Base-by-base conservation (phyloP, 1,140 invertebrate genomes). In the Caenorhabditis brenneri region DNA sequence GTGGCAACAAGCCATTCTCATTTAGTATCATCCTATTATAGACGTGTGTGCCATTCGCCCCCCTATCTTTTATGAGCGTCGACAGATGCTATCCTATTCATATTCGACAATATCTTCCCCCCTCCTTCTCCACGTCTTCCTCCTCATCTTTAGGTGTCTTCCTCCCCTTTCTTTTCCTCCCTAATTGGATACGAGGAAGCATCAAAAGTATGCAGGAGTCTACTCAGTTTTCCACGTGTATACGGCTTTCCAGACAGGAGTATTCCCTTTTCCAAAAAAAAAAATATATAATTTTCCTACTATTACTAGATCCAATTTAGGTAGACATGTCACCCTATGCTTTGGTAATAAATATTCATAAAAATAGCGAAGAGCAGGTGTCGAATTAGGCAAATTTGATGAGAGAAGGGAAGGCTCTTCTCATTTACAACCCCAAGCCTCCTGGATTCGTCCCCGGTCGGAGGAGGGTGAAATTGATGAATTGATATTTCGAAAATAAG, bases 1-100 rank as follows among this genome's bases (percentile, higher is more conserved):
- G 58, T 65, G 58, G 58, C 65, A 42, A 42, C 65, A 39, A 74
- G 36, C 65, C 33, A 74, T 46, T 46, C 65, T 74, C 65, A 74
- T 74, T 74, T 74, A 39, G 65, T 74, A 74, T 74, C 65, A 74
- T 74, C 65, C 65, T 74, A 74, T 74, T 74, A 74, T 74, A 74
- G 31, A 29, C 55, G 27, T 27, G 33, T 15, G 12, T 12, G 15
- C 48, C 48, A 5, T 24, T 24, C 53, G 12, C 46, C 65, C 36
- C 36, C 31, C 58, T 65, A 9, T 81, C 80, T 55, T 81, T 58
- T 81, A 55, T 81, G 36, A 42, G 49, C 31, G 51, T 58, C 36
- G 80, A 81, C 48, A 81, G 80, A 58, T 81, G 65, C 65, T 74
- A 29, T 46, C 58, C 33, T 65, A 65, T 65, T 65, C 36, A 74